Conservation (phyloP, 2,113 vertebrate species). For the Pteronura brasiliensis region DNA sequence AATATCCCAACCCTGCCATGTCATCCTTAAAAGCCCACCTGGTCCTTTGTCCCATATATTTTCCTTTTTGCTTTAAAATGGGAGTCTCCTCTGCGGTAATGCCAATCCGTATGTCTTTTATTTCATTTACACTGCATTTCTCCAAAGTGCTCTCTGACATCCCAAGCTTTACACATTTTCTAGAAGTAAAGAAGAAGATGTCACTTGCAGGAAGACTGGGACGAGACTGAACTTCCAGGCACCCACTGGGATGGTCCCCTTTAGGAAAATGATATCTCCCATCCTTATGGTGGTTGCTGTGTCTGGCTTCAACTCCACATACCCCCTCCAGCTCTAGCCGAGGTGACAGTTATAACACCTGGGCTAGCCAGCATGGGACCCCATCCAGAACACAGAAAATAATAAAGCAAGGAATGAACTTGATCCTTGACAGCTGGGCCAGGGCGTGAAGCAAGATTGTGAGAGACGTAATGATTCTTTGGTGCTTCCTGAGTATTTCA, state of each 20-base stretch:
- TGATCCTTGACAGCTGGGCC: neutral
- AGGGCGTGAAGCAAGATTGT: neutral
- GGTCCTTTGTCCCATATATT: neutral
- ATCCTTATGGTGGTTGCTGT: neutral
- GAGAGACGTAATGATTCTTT: neutral
- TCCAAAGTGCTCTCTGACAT: conserved; percentile 18
- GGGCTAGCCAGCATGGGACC: neutral
- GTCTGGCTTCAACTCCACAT: neutral
- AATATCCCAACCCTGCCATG: neutral
- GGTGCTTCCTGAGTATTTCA: neutral
- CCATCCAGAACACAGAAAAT: neutral
- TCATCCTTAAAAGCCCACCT: neutral
- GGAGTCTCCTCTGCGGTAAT: neutral
- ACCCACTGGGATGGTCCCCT: neutral
- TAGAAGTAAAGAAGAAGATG: conserved; percentile 1
- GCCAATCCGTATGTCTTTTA: conserved; percentile 35
- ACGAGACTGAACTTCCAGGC: neutral
- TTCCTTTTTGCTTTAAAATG: conserved; percentile 34
- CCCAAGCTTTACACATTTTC: conserved; percentile 31
- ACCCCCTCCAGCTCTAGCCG: neutral
- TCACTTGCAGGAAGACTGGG: neutral
- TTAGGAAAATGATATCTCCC: neutral
- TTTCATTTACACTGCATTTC: conserved; percentile 49
- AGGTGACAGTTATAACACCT: neutral
- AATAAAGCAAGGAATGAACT: neutral